Evolutionary conservation across 2,888 invertebrate species (phyloP), one percentile per base, ranked within the genome.

Genomic region (Drosophila emarginata): DNA sequence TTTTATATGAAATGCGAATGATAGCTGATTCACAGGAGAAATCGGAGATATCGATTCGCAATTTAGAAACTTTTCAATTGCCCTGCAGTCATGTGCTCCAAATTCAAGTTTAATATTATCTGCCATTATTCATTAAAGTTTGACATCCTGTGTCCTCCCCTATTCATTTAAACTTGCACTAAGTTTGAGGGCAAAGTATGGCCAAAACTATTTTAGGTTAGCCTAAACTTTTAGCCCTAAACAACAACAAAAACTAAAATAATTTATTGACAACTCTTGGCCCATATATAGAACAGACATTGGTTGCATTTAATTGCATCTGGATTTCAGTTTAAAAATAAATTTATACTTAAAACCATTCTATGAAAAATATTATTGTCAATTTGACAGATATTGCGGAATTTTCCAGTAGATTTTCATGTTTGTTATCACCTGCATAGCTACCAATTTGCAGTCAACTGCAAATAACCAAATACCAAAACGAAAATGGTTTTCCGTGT

Each of bases 121-220:
- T 39, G 60, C 56, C 54, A 77, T 77, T 86, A 82, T 79, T 77
- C 61, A 77, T 71, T 74, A 69, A 85, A 76, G 69, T 81, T 77
- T 70, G 51, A 53, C 74, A 59, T 70, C 14, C 58, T 50, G 51
- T 21, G 9, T 28, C 18, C 26, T 28, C 6, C 18, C 26, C n/a
- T 23, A 23, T 37, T 53, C 61, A 36, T 32, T 54, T 54, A 56
- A 45, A 61, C 76, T 78, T 65, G 62, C 68, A 68, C 57, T 67
- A 69, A 70, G 67, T 54, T 77, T 76, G 53, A 54, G 36, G 14
- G 59, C 59, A 69, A 18, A 50, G 28, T 28, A 28, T 1, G 28
- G 28, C 45, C 15, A 21, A 54, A 85, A 82, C 80, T 85, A 77
- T 79, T 85, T 79, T 69, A 50, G 79, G 39, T 60, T 32, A 56